Percentiles rank a stretch among this genome's conserved stretches.
Evolutionary conservation across 2,888 invertebrate species (phyloP).

Genomic region (Cetonia aurata): DNA sequence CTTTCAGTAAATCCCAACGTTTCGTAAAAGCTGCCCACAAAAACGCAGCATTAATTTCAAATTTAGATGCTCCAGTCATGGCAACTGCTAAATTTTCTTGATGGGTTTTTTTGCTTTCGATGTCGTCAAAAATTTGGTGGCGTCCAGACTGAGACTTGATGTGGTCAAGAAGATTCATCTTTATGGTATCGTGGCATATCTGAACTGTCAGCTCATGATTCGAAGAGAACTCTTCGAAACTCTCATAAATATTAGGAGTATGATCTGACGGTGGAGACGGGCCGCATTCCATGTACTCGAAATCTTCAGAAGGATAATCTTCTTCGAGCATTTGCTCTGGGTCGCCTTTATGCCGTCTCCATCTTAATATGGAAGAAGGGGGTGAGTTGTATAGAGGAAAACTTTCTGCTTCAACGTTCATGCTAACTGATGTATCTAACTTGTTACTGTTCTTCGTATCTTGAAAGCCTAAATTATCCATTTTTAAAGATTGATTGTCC

Average conservation of each 20-base stretch:
- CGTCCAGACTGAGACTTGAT: slow-evolving; percentile 78
- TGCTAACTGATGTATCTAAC: slow-evolving; percentile 66
- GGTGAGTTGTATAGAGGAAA: slow-evolving; percentile 63
- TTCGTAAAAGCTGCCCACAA: slow-evolving; percentile 83
- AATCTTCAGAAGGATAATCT: slow-evolving; percentile 77
- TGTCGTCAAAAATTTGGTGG: slow-evolving; percentile 77
- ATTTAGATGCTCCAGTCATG: slow-evolving; percentile 71
- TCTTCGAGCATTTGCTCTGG: slow-evolving; percentile 72
- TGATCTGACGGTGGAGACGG: slow-evolving; percentile 85
- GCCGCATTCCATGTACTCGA: slow-evolving; percentile 84
- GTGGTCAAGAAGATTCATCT: slow-evolving; percentile 80
- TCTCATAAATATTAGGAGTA: slow-evolving; percentile 85
- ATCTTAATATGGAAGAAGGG: slow-evolving; percentile 56
- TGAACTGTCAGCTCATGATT: slow-evolving; percentile 78
- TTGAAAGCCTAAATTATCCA: slow-evolving; percentile 66
- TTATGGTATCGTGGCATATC: slow-evolving; percentile 80
- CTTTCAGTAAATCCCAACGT: slow-evolving; percentile 75
- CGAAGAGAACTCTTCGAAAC: slow-evolving; percentile 77
- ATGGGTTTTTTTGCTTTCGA: slow-evolving; percentile 77
- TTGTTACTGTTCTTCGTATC: slow-evolving; percentile 58
- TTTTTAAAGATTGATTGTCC: slow-evolving; percentile 53
- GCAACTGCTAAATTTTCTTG: slow-evolving; percentile 70
- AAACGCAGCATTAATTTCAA: slow-evolving; percentile 79
- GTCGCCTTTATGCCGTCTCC: slow-evolving; percentile 59
- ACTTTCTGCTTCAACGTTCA: slow-evolving; percentile 64